Conservation (phyloP, 2,888 invertebrate species). For the Acronicta leporina region DNA sequence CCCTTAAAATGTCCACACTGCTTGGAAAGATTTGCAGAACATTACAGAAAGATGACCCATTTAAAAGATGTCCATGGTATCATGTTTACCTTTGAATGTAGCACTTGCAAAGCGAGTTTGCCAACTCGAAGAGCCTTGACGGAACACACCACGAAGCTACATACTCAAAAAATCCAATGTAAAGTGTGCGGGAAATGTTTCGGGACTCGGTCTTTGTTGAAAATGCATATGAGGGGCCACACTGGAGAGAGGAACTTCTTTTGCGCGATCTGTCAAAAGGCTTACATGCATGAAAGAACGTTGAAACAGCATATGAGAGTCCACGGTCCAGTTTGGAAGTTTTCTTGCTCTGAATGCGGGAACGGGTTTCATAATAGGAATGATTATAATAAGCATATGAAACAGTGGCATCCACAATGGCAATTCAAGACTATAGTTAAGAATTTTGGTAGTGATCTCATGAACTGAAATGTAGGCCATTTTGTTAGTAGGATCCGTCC, state of each 20-base stretch:
- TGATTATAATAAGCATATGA: slow-evolving; percentile 80
- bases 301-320: slow-evolving; percentile 81
- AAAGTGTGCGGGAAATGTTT: slow-evolving; percentile 82
- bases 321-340: slow-evolving; percentile 77
- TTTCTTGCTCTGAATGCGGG: slow-evolving; percentile 77
- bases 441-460: slow-evolving; percentile 66
- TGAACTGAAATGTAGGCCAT: slow-evolving; percentile 27
- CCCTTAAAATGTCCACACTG: slow-evolving; percentile 84
- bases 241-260: slow-evolving; percentile 82
- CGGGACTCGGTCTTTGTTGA: slow-evolving; percentile 76
- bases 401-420: slow-evolving; percentile 83
- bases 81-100: slow-evolving; percentile 79
- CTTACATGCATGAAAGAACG: slow-evolving; percentile 83
- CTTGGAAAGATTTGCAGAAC: slow-evolving; percentile 81
- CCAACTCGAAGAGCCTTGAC: slow-evolving; percentile 79
- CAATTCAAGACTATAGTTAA: slow-evolving; percentile 75
- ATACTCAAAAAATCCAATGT: slow-evolving; percentile 81
- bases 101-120: slow-evolving; percentile 73
- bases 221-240: slow-evolving; percentile 81
- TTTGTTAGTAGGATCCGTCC: too few relatives aligned
- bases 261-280: slow-evolving; percentile 78
- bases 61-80: slow-evolving; percentile 81
- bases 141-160: slow-evolving; percentile 80
- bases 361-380: slow-evolving; percentile 77
- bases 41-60: slow-evolving; percentile 84